A percentile compares a stretch with the other conserved stretches of the same genome.
phyloP scores from a whole-genome alignment of 2,113 vertebrate genomes.

The Spheniscus mendiculus region DNA sequence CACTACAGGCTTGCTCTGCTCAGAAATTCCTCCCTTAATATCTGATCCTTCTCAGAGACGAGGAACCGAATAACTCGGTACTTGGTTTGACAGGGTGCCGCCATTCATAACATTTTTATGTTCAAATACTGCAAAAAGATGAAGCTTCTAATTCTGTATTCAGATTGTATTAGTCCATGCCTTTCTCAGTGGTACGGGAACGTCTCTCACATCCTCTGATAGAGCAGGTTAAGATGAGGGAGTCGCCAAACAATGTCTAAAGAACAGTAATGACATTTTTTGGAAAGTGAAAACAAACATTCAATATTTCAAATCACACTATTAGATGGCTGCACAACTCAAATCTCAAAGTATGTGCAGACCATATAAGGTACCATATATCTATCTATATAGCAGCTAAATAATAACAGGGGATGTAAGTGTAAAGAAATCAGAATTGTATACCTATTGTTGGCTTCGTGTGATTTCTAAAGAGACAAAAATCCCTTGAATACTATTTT shows the following conservation, averaged over 20 bases:
- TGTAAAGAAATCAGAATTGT: neutral
- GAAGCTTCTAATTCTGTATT: neutral
- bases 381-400: neutral
- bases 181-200: neutral
- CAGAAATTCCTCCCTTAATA: neutral
- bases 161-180: neutral
- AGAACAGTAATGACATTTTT: neutral
- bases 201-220: neutral
- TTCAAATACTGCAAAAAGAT: neutral
- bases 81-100: neutral
- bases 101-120: neutral
- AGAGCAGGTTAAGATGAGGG: neutral
- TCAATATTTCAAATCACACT: neutral
- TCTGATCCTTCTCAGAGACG: neutral
- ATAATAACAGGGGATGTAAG: neutral
- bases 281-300: neutral
- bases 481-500: neutral
- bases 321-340: neutral
- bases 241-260: neutral
- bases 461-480: neutral
- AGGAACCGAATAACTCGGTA: neutral
- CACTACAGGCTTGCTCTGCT: neutral
- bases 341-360: neutral
- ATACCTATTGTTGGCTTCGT: neutral
- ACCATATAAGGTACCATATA: neutral